Conservation (phyloP, 1,140 invertebrate genomes). For the Lutraria rhynchaena region DNA sequence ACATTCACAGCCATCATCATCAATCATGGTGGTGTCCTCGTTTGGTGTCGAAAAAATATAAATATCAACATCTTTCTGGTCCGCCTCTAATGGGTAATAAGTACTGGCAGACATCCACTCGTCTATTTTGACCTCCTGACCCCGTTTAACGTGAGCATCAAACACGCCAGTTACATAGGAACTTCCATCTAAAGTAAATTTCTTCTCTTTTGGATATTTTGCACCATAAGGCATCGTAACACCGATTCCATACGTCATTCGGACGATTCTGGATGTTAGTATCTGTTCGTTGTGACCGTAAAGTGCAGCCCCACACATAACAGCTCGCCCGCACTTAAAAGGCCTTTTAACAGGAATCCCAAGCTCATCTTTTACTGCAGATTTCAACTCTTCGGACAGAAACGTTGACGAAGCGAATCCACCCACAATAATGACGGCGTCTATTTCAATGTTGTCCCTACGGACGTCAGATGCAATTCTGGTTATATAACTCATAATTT, state of each 20-base stretch:
- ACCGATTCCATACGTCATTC: constrained; percentile 27
- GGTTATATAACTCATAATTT: background rate
- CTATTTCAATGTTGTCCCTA: background rate
- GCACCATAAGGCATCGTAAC: background rate
- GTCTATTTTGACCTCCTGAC: constrained; percentile 28
- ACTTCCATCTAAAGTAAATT: constrained; percentile 14
- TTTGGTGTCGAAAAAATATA: constrained; percentile 16
- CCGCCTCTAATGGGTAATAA: constrained; percentile 10
- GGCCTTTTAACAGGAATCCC: constrained; percentile 11
- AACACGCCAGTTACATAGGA: constrained; percentile 18
- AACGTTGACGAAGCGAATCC: constrained; percentile 25
- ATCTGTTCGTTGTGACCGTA: constrained; percentile 34
- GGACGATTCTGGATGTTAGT: constrained; percentile 9
- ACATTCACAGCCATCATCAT: constrained; percentile 12
- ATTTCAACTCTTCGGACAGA: constrained; percentile 12
- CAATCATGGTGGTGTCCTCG: background rate
- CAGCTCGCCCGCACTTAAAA: constrained; percentile 1
- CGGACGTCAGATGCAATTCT: background rate
- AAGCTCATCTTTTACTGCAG: constrained; percentile 1
- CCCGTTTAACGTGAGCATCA: constrained; percentile 2
- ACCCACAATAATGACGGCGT: constrained; percentile 22
- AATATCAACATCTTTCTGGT: background rate
- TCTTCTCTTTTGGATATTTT: constrained; percentile 10
- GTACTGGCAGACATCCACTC: constrained; percentile 9
- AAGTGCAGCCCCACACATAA: constrained; percentile 9